phyloP scores from a whole-genome alignment of 2,797 vertebrate species.

The Lateolabrax maculatus region DNA sequence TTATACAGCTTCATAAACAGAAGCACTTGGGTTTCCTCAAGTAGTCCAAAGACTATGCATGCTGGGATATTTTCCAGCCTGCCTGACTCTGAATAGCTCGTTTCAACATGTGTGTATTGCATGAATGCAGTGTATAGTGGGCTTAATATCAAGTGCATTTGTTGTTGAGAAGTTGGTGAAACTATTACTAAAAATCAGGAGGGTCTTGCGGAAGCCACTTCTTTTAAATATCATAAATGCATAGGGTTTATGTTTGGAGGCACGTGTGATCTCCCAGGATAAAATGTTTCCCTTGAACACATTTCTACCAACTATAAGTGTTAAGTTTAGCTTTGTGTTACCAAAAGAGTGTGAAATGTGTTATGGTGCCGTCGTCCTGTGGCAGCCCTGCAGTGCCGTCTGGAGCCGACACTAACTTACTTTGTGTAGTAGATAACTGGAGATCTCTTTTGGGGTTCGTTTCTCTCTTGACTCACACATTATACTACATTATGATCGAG shows the following conservation, averaged over 20 bases:
- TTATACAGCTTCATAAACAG: not conserved
- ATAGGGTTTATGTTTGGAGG: not conserved
- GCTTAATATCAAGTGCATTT: not conserved
- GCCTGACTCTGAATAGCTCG: not conserved
- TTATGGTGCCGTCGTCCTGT: not conserved
- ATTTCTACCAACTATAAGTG: not conserved
- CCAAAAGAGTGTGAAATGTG: conserved; percentile 2
- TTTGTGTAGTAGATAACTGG: conserved; percentile 58
- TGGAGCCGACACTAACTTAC: not conserved
- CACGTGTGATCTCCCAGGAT: not conserved
- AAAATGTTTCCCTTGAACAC: not conserved
- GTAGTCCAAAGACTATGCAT: not conserved
- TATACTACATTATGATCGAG: conserved; percentile 5
- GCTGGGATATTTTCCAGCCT: not conserved
- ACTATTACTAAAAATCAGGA: not conserved
- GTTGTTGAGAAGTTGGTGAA: not conserved
- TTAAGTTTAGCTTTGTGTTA: not conserved
- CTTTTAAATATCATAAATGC: not conserved
- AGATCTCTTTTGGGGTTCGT: not conserved
- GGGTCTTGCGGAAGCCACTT: not conserved
- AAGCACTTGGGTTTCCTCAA: not conserved
- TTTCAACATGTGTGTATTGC: not conserved
- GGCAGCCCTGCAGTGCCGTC: not conserved
- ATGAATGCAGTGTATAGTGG: not conserved
- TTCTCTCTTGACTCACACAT: conserved; percentile 9